Evolutionary conservation across 2,888 invertebrate genomes (phyloP).

Genomic region (Willowsia nigromaculata): DNA sequence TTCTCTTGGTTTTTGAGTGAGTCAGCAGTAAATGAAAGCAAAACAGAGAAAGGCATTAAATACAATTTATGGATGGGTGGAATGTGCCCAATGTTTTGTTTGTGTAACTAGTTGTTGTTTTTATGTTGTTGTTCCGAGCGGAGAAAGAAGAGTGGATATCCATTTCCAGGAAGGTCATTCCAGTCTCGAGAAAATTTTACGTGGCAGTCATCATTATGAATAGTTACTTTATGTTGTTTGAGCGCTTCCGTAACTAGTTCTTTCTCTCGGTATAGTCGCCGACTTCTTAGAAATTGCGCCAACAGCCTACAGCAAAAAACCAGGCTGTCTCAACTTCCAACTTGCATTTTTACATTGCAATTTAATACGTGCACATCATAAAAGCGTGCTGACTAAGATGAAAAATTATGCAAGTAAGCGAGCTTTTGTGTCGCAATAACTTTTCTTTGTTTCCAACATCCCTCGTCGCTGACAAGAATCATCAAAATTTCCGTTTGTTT

Average conservation of each 20-base stretch:
- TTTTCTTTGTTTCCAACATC: neutral
- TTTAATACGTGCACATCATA: too few species aligned
- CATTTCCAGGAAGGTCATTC: neutral
- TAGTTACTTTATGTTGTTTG: neutral
- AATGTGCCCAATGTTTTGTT: neutral
- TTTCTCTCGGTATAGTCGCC: neutral
- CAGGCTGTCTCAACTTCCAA: neutral
- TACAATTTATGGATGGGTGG: constrained; percentile 16
- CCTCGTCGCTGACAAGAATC: neutral
- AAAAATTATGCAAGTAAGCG: too few species aligned
- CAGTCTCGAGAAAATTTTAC: neutral
- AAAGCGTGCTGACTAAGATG: neutral
- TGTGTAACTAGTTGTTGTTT: neutral
- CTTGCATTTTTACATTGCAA: neutral
- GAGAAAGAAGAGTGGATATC: neutral
- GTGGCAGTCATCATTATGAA: constrained; percentile 28
- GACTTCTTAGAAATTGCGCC: too few species aligned
- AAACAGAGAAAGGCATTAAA: neutral
- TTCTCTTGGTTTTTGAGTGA: constrained; percentile 14
- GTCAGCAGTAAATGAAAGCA: neutral
- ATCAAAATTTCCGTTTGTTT: neutral
- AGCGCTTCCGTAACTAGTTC: neutral
- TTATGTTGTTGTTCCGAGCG: neutral
- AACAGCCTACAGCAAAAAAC: neutral
- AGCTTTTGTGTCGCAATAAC: neutral